These are phyloP conservation scores for zebrafish (Danio rerio) DNA, from an alignment of 2,113 vertebrate genomes.

Conservation along the genomic window GRCz12tu NC_133179.1:18065501-18066000, in stretches of 20 bases:
- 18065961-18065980: conserved; percentile 81
- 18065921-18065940: conserved; percentile 27
- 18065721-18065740: conserved; percentile 63
- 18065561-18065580: not conserved
- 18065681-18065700: conserved; percentile 74
- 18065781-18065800: conserved; percentile 79
- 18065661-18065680: conserved; percentile 72
- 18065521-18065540: not conserved
- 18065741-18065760: conserved; percentile 53
- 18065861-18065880: conserved; percentile 56
- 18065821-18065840: conserved; percentile 64
- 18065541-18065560: not conserved
- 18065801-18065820: conserved; percentile 71
- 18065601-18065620: conserved; percentile 76
- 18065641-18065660: conserved; percentile 75
- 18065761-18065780: conserved; percentile 67
- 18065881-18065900: conserved; percentile 74
- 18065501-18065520: conserved; percentile 8
- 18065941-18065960: conserved; percentile 75
- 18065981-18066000: conserved; percentile 87
- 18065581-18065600: not conserved
- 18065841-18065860: conserved; percentile 43
- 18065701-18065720: conserved; percentile 73
- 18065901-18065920: conserved; percentile 74
- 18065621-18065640: conserved; percentile 78